phyloP scores from a whole-genome alignment of 2,888 invertebrate species.

The Baronia brevicornis region DNA sequence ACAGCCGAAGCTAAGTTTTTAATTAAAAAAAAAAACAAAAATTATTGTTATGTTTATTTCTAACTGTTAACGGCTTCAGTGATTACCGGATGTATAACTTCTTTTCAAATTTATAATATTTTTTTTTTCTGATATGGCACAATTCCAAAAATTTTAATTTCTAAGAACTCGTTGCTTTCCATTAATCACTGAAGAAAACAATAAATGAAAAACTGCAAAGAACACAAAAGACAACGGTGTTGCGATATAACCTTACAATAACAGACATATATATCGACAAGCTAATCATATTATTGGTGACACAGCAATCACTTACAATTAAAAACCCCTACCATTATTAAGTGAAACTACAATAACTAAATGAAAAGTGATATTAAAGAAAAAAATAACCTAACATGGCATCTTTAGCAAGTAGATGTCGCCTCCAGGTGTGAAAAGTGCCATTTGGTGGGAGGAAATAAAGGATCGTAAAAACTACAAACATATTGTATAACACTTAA shows the following conservation, averaged over 20 bases:
- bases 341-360: slow-evolving; percentile 44
- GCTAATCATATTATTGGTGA: slow-evolving; percentile 72
- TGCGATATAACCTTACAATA: slow-evolving; percentile 46
- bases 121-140: slow-evolving; percentile 33
- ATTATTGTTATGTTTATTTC: slow-evolving; percentile 16
- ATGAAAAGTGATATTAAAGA: slow-evolving; percentile 47
- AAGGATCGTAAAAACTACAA: slow-evolving; percentile 66
- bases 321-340: slow-evolving; percentile 55
- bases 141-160: slow-evolving; percentile 26
- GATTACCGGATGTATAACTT: slow-evolving; percentile 40
- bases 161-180: slow-evolving; percentile 24
- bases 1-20: slow-evolving; percentile 44
- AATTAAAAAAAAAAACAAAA: slow-evolving; percentile 33
- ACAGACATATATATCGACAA: slow-evolving; percentile 51
- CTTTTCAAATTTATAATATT: slow-evolving; percentile 22
- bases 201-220: slow-evolving; percentile 32
- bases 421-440: slow-evolving; percentile 38
- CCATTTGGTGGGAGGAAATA: slow-evolving; percentile 72
- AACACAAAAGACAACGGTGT: slow-evolving; percentile 33
- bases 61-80: slow-evolving; percentile 35
- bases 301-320: slow-evolving; percentile 69
- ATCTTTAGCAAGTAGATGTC: slow-evolving; percentile 30
- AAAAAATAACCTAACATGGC: slow-evolving; percentile 60
- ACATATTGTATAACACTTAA: slow-evolving; percentile 74
- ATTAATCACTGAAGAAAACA: slow-evolving; percentile 45